Base-by-base conservation (phyloP, 1,140 invertebrate genomes). In the Sarcophaga peregrina region DNA sequence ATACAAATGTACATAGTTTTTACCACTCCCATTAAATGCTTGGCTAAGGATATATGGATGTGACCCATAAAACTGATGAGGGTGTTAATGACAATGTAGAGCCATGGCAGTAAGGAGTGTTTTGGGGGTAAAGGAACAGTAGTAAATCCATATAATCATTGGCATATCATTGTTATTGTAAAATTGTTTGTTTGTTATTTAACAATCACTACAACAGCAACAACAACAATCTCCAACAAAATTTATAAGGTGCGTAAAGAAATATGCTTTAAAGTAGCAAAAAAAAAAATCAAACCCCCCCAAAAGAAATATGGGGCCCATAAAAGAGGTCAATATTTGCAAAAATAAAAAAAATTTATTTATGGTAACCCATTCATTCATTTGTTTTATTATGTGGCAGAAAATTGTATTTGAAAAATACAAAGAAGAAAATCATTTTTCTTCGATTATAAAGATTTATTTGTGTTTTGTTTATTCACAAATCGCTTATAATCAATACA, bases 241-340 rank as follows among this genome's bases (percentile, higher is more conserved):
- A 76, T 76, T 76, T 76, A 76, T 76, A 46, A 76, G 74, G 74
- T 76, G 73, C 45, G 74, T 76, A 76, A 15, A 47, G 74, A 76
- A 76, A 76, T 48, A 76, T 76, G 45, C 45, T 48, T 47, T 45
- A 74, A 74, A 74, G 45, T 5, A 76, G 58, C 62, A 68, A 68
- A 68, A 17, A 68, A 8, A 13, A 8, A 4, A 68, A n/a, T 68
- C 20, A 1, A 68, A 68, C 0, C 0, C 62, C 8, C 8, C n/a
- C 0, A 68, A 0, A 17, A 68, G 62, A 68, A 58, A 68, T n/a
- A 0, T 20, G 5, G 5, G 1, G 25, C 5, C 17, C 37, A 25
- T 20, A 78, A 78, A 78, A 20, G n/a, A 48, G 75, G 74, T 76
- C 74, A 76, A 20, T 68, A 37, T 9, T 20, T 68, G 62, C n/a